These are phyloP conservation scores for Chondrosia reniformis DNA, from an alignment of 37 sponge, comb jelly and placozoan genomes.

Conservation along the genomic window DNA sequence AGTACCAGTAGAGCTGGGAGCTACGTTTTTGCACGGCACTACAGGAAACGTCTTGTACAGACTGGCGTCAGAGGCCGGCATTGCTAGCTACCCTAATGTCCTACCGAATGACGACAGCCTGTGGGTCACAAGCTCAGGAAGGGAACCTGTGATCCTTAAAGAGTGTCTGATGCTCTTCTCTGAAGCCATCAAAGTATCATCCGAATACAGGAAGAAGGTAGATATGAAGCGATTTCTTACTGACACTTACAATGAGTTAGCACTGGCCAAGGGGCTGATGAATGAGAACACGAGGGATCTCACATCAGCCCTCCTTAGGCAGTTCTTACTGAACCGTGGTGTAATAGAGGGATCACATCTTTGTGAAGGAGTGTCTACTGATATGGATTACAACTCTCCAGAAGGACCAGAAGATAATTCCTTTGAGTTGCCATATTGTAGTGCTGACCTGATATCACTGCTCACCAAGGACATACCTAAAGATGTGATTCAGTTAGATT, in stretches of 20 bases:
- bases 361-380: not conserved
- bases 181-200: not conserved
- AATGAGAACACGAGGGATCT: not conserved
- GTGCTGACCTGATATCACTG: not conserved
- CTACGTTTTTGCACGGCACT: conserved; percentile 1
- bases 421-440: not conserved
- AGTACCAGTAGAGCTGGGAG: not conserved
- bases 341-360: not conserved
- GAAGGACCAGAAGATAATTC: not conserved
- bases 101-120: not conserved
- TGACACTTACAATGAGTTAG: not conserved
- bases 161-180: not conserved
- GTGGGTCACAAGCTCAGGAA: not conserved
- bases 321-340: not conserved
- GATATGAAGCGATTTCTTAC: not conserved
- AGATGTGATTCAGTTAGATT: not conserved
- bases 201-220: not conserved
- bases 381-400: not conserved
- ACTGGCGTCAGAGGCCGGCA: not conserved
- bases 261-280: not conserved
- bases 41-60: not conserved
- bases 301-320: not conserved
- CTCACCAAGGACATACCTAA: not conserved
- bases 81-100: not conserved
- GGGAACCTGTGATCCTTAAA: too few relatives aligned